Base-by-base conservation (phyloP, 2,797 vertebrate genomes). In the Sciurus carolinensis region DNA sequence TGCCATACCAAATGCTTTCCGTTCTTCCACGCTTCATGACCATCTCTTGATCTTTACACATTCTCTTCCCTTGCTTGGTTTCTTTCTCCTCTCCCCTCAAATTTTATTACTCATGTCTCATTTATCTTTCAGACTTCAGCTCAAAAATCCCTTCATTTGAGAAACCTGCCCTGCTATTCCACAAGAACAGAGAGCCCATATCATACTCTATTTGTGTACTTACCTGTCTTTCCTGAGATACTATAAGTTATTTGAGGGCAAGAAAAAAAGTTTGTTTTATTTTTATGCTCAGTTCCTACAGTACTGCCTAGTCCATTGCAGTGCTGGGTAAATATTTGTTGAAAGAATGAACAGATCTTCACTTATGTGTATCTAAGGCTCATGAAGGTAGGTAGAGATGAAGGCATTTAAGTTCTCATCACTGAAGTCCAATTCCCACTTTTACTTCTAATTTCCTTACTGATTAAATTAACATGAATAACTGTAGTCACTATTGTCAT, bases 241-340 rank as follows among this genome's bases (percentile, higher is more conserved):
- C 24, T 76, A 8, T 44, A 87, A 64, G 24, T 66, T 80, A 76
- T 18, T 0, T 42, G 30, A 92, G 6, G 39, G 33, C 17, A 71
- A 88, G 12, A 75, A 82, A 83, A 84, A 33, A 52, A 71, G 11
- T 10, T 22, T 44, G 7, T 84, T 62, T 88, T 90, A 36, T n/a
- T 90, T 90, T 82, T 87, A 83, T 59, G 36, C 42, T 88, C 17
- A 52, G 0, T 72, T 7, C 11, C 18, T 39, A 57, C 7, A 57
- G 5, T 30, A 62, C 24, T 50, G 7, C 44, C 52, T 52, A n/a
- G 24, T 54, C 52, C 44, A 36, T 28, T 54, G 17, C 14, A 76
- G 20, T 91, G 39, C 39, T 47, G 15, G 71, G 30, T 54, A 94
- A 95, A 84, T 87, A 83, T 52, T 88, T 96, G 89, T 62, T 87